phyloP scores from a whole-genome alignment of 2,797 vertebrate genomes.

The Micrastur ruficollis region DNA sequence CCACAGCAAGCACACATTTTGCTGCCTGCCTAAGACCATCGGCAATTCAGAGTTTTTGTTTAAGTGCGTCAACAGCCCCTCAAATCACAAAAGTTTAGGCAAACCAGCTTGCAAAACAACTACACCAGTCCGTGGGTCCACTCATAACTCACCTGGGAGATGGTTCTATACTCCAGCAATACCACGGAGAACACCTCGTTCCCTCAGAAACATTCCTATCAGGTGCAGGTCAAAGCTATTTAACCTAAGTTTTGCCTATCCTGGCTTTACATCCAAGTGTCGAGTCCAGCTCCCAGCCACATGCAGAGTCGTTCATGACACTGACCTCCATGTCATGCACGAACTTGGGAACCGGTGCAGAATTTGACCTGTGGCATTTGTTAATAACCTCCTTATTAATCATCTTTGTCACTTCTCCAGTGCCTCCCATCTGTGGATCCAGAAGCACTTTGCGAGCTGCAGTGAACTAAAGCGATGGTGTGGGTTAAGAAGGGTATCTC shows the following conservation, averaged over 20 bases:
- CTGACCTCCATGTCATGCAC: background rate
- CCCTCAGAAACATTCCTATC: background rate
- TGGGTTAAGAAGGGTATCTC: background rate
- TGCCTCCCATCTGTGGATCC: background rate
- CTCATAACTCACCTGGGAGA: background rate
- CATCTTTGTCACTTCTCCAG: background rate
- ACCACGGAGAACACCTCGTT: background rate
- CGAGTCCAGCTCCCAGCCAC: background rate
- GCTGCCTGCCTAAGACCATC: background rate
- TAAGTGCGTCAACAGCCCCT: background rate
- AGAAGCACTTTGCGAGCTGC: background rate
- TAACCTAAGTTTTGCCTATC: background rate
- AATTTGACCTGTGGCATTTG: background rate
- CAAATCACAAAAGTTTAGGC: background rate
- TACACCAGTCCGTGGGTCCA: background rate
- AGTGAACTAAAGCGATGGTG: background rate
- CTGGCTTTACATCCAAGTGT: background rate
- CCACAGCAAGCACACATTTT: background rate
- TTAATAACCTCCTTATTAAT: conserved; percentile 39
- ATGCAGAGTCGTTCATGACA: background rate
- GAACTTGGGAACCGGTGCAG: background rate
- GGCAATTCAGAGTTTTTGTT: background rate
- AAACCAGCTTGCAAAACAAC: background rate
- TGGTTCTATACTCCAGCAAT: background rate
- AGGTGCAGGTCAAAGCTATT: background rate